Evolutionary conservation across 2,113 vertebrate species (phyloP).

Genomic region (Hemichromis elongatus): DNA sequence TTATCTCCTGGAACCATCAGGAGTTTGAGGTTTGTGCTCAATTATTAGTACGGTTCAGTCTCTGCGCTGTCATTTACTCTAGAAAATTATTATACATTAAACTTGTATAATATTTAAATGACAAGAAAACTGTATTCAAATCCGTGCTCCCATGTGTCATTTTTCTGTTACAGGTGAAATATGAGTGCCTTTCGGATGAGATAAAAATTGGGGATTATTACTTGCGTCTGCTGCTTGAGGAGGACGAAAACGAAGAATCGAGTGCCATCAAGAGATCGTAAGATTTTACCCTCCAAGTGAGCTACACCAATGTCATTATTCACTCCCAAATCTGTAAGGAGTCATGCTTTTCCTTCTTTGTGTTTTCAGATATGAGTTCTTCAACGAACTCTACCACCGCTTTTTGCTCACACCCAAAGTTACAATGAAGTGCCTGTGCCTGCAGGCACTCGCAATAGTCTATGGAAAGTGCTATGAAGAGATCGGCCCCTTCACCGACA

Average conservation of each 20-base stretch:
- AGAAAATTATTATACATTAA: not conserved
- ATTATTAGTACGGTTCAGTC: not conserved
- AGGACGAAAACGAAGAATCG: constrained; percentile 91
- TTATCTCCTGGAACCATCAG: constrained; percentile 99
- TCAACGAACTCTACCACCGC: constrained; percentile 98
- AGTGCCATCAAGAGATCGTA: constrained; percentile 98
- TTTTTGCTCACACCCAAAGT: constrained; percentile 98
- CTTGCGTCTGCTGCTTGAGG: constrained; percentile 90
- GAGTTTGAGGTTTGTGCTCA: constrained; percentile 88
- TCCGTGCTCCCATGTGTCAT: not conserved
- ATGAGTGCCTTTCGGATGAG: constrained; percentile 97
- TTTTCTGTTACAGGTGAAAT: constrained; percentile 83
- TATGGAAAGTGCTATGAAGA: constrained; percentile 95
- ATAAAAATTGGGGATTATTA: constrained; percentile 99
- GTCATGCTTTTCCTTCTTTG: not conserved
- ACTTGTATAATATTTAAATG: not conserved
- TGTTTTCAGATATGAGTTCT: constrained; percentile 88
- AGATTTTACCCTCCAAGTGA: constrained; percentile 37
- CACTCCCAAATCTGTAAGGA: not conserved
- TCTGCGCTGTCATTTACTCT: not conserved
- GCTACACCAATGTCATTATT: not conserved
- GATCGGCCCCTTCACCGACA: constrained; percentile 94
- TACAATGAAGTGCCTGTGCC: constrained; percentile 96
- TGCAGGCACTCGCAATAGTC: constrained; percentile 95
- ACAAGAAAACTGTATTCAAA: not conserved